Evolutionary conservation across 2,888 invertebrate genomes (phyloP).

Genomic region (Toxonevra muliebris): DNA sequence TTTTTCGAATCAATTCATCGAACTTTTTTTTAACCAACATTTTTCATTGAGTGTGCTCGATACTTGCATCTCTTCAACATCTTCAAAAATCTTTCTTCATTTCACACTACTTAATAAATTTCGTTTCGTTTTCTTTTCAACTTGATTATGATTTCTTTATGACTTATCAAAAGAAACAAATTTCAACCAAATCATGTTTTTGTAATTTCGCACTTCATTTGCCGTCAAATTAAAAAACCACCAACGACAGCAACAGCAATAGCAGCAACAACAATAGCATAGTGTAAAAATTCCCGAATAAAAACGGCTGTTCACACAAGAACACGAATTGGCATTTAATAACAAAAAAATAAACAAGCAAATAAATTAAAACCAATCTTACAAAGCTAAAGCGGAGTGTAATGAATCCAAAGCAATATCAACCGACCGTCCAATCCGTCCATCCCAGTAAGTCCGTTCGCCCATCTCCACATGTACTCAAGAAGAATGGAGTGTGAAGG

Average conservation of each 20-base stretch:
- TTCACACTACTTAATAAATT: not conserved
- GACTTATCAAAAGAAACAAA: not conserved
- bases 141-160: not conserved
- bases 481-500: not conserved
- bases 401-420: not conserved
- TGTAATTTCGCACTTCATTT: conserved; percentile 40
- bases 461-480: conserved; percentile 23
- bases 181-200: conserved; percentile 22
- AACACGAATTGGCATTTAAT: conserved; percentile 11
- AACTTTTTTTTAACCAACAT: too few relatives aligned
- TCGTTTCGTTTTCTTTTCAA: not conserved
- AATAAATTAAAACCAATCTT: not conserved
- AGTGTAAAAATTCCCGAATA: not conserved
- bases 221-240: conserved; percentile 38
- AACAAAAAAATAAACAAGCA: conserved; percentile 15
- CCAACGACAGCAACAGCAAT: conserved; percentile 8
- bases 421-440: not conserved
- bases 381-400: not conserved
- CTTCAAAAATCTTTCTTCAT: not conserved
- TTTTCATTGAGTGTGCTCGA: too few relatives aligned
- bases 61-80: not conserved
- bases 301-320: not conserved
- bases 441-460: conserved; percentile 6
- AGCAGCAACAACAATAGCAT: not conserved
- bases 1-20: too few relatives aligned